Evolutionary conservation across 2,113 vertebrate genomes (phyloP).

Genomic region (Cebus imitator): DNA sequence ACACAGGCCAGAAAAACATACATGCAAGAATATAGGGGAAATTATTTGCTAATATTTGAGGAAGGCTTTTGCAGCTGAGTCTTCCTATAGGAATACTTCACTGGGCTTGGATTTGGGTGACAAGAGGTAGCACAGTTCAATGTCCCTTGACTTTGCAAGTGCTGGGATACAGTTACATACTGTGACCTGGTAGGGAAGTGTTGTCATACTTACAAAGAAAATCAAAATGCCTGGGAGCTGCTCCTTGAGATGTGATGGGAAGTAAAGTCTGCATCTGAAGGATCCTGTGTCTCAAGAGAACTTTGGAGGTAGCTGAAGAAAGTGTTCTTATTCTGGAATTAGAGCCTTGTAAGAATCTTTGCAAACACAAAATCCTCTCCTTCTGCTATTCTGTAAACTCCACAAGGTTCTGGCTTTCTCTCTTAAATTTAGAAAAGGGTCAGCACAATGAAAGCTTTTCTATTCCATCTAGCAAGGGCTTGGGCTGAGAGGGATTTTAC

Average conservation of each 20-base stretch:
- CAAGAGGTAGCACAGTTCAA: not conserved
- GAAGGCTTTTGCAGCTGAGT: not conserved
- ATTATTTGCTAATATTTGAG: not conserved
- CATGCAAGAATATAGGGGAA: not conserved
- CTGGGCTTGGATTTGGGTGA: not conserved
- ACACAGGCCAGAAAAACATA: not conserved
- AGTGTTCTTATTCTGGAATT: not conserved
- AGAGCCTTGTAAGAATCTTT: not conserved
- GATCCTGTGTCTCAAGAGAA: not conserved
- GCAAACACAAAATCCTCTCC: not conserved
- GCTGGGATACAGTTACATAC: not conserved
- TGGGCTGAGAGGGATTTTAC: not conserved
- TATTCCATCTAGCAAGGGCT: not conserved
- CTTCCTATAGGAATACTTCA: not conserved
- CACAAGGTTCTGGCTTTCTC: not conserved
- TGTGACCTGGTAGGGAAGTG: not conserved
- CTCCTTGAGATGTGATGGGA: not conserved
- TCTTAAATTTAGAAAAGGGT: not conserved
- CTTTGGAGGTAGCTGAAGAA: not conserved
- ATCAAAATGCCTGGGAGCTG: not conserved
- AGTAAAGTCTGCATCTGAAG: not conserved
- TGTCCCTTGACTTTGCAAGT: not conserved
- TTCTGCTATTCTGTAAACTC: not conserved
- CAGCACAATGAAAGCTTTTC: not conserved
- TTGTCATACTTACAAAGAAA: slow-evolving; percentile 5